A percentile compares a stretch with the other conserved stretches of the same genome.
Evolutionary conservation across 2,113 vertebrate genomes (phyloP).

Genomic region (Macaca fascicularis): T2T-MFA8v1.1 NC_088386.1:91560001-91560500

Average conservation of each 20-base stretch:
- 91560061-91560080: constrained; percentile 91
- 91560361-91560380: neutral
- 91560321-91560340: neutral
- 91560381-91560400: neutral
- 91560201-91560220: neutral
- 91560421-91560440: neutral
- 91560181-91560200: neutral
- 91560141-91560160: constrained; percentile 88
- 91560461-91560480: neutral
- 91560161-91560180: constrained; percentile 85
- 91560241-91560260: neutral
- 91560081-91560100: constrained; percentile 95
- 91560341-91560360: neutral
- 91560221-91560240: neutral
- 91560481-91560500: neutral
- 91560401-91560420: neutral
- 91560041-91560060: constrained; percentile 88
- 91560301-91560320: neutral
- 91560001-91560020: neutral
- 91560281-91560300: neutral
- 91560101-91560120: constrained; percentile 93
- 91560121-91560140: constrained; percentile 83
- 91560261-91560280: neutral
- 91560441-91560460: neutral
- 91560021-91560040: constrained; percentile 84